These are phyloP conservation scores for Agonopterix subpropinquella DNA, from an alignment of 2,888 invertebrate genomes.

Conservation along the genomic window DNA sequence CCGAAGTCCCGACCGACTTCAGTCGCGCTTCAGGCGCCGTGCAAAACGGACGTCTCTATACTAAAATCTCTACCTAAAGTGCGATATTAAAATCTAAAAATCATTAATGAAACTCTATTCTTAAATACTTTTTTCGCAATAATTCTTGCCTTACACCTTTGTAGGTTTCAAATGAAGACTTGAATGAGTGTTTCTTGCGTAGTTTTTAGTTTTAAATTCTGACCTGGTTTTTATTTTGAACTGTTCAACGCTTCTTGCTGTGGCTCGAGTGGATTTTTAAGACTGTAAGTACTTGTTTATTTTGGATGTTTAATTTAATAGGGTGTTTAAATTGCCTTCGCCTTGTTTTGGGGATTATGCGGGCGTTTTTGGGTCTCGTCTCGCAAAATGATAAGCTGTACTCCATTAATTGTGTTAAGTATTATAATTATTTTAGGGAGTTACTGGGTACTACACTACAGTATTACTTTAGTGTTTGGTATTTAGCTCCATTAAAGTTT, in stretches of 20 bases:
- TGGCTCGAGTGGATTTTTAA: constrained; percentile 20
- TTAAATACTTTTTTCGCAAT: constrained; percentile 24
- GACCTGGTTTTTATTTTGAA: constrained; percentile 61
- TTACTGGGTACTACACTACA: too few species aligned
- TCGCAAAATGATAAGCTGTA: too few species aligned
- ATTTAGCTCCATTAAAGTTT: too few species aligned
- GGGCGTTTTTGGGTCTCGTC: too few species aligned
- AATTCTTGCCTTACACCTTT: constrained; percentile 29
- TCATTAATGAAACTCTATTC: constrained; percentile 50
- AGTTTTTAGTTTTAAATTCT: constrained; percentile 11
- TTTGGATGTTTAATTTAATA: constrained; percentile 3
- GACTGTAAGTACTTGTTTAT: constrained; percentile 24
- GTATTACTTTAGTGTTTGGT: too few species aligned
- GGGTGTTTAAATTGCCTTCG: not conserved
- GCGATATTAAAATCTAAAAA: constrained; percentile 35
- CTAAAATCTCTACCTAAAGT: constrained; percentile 9
- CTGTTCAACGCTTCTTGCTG: constrained; percentile 48
- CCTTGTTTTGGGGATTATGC: too few species aligned
- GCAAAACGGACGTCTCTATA: constrained; percentile 22
- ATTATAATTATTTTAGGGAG: too few species aligned
- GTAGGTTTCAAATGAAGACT: constrained; percentile 15
- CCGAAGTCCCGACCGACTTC: constrained; percentile 15
- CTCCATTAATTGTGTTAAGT: too few species aligned
- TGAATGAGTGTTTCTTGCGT: not conserved
- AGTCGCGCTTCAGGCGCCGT: constrained; percentile 56